Conservation (phyloP, 2,888 invertebrate species). For the Erynnis tages region DNA sequence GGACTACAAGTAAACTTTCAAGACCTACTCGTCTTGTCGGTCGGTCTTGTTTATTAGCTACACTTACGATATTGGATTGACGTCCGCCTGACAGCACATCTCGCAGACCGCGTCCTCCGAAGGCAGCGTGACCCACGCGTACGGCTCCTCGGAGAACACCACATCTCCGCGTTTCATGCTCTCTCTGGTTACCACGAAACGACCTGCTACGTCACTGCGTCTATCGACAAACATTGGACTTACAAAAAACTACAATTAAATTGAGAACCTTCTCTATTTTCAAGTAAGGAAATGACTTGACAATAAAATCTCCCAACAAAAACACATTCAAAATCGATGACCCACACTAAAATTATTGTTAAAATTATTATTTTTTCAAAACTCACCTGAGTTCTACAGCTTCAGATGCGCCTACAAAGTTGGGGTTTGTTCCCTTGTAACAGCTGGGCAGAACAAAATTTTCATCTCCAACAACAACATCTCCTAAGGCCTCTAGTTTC, state of each 20-base stretch:
- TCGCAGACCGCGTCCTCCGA: slow-evolving; percentile 85
- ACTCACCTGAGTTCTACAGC: slow-evolving; percentile 71
- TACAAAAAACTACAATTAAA: too few relatives aligned
- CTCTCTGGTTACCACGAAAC: slow-evolving; percentile 84
- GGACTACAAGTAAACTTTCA: too few relatives aligned
- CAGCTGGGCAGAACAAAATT: slow-evolving; percentile 58
- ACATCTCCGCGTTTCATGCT: slow-evolving; percentile 84
- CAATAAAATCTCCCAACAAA: too few relatives aligned
- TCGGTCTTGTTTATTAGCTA: too few relatives aligned
- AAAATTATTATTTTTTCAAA: too few relatives aligned
- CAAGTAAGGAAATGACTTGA: too few relatives aligned
- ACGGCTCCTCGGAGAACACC: slow-evolving; percentile 90
- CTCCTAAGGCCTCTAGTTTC: slow-evolving; percentile 44
- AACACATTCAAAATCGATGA: too few relatives aligned
- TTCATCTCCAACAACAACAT: slow-evolving; percentile 32
- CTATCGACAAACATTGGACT: too few relatives aligned
- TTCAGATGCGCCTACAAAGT: slow-evolving; percentile 78
- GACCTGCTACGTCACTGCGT: slow-evolving; percentile 80
- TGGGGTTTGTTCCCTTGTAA: slow-evolving; percentile 68
- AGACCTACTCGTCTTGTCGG: too few relatives aligned
- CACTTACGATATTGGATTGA: slow-evolving; percentile 85
- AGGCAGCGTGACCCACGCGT: slow-evolving; percentile 87
- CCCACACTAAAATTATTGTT: too few relatives aligned
- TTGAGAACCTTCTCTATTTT: too few relatives aligned
- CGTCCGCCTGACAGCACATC: slow-evolving; percentile 84